Base-by-base conservation (phyloP, 1,140 invertebrate genomes). In the Leptinotarsa lineolata region DNA sequence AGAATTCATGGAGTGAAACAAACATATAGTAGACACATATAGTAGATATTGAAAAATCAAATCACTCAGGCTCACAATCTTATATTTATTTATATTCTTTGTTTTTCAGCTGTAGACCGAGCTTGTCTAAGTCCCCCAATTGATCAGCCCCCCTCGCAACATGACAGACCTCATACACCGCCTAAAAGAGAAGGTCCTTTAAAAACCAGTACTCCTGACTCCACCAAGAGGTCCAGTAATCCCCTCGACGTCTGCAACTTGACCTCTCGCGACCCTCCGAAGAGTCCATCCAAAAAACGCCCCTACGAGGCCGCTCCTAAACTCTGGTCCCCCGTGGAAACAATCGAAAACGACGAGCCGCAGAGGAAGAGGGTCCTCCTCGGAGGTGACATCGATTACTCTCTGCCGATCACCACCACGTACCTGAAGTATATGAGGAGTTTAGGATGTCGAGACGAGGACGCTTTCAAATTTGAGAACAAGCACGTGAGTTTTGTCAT, bases 381-480 rank as follows among this genome's bases (percentile, higher is more conserved):
- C 39, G 85, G 83, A 76, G 86, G 87, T 75, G 86, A 88, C 79
- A 90, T 93, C 58, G 92, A 94, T 84, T 94, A 93, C 83, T 91
- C 91, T 79, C 88, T 95, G 74, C 93, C 94, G 13, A 95, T 95
- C 76, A 95, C 94, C 3, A 94, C 93, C 15, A 93, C 93, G 2
- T 94, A 95, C 84, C 85, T 95, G 83, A 94, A 94, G 83, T 91
- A 94, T 80, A 92, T 92, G 86, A 87, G 91, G 80, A 91, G 87
- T 78, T 86, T 91, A 83, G 88, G 88, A 39, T 85, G 87, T 67
- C 85, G 85, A 48, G 89, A 91, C 76, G 87, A 88, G 75, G 90
- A 91, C 58, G 87, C 89, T 2, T 78, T 90, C 78, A 88, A 89
- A 64, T 85, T 87, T 66, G 89, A 91, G 65, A 89, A 86, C 72